These are phyloP conservation scores for Lepidurus couesii DNA, from an alignment of 1,140 invertebrate genomes.

Conservation along the genomic window DNA sequence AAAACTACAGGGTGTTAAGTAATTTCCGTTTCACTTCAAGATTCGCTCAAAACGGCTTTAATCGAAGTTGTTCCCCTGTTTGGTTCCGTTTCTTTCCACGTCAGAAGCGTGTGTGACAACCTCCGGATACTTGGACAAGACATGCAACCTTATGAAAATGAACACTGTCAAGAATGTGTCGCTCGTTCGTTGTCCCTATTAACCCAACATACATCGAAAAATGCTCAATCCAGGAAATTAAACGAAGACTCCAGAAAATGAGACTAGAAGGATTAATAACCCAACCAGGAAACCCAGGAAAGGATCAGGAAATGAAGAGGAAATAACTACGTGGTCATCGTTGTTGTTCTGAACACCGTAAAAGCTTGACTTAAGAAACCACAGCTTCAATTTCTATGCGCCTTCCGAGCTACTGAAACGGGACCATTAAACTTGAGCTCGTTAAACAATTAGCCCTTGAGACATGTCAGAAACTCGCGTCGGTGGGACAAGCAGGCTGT, in stretches of 20 bases:
- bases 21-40: too few relatives aligned
- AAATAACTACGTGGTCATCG: neutral
- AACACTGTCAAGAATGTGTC: too few relatives aligned
- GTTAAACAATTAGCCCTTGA: neutral
- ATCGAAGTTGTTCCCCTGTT: too few relatives aligned
- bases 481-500: neutral
- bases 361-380: neutral
- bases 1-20: too few relatives aligned
- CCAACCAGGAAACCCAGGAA: neutral
- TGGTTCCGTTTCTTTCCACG: too few relatives aligned
- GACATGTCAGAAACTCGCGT: neutral
- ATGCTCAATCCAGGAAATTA: neutral
- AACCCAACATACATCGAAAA: too few relatives aligned
- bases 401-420: neutral
- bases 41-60: too few relatives aligned
- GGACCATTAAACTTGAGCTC: neutral
- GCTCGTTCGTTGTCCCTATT: too few relatives aligned
- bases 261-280: neutral
- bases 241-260: neutral
- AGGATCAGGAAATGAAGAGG: neutral
- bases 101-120: too few relatives aligned
- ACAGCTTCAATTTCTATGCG: neutral
- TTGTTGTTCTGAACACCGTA: neutral
- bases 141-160: too few relatives aligned
- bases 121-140: too few relatives aligned